Evolutionary conservation across 1,140 invertebrate genomes (phyloP).

Genomic region (Planococcus citri): DNA sequence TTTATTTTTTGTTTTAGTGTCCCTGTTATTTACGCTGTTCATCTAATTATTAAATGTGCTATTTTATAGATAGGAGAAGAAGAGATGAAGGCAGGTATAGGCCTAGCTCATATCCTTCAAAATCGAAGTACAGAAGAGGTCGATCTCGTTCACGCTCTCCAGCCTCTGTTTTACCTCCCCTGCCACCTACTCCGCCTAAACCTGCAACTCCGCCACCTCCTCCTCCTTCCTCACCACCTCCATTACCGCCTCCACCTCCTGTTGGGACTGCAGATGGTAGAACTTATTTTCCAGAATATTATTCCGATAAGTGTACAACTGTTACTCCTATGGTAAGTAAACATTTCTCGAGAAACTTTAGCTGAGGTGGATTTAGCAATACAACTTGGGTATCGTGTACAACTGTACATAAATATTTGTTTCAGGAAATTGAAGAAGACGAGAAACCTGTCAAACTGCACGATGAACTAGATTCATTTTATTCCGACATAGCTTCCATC

Average conservation of each 20-base stretch:
- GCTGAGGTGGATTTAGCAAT: no score
- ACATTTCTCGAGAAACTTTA: no score
- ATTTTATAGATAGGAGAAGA: not conserved
- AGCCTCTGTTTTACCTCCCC: constrained; percentile 26
- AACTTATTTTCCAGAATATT: not conserved
- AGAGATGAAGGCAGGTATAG: not conserved
- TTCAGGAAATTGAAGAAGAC: not conserved
- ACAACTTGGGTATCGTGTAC: no score
- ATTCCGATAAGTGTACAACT: not conserved
- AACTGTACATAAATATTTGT: no score
- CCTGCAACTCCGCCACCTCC: not conserved
- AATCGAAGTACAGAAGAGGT: not conserved
- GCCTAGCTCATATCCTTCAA: not conserved
- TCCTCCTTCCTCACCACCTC: not conserved
- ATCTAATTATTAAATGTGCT: not conserved
- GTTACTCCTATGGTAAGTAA: not conserved
- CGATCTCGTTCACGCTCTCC: not conserved
- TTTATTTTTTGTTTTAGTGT: not conserved
- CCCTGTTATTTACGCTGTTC: no score
- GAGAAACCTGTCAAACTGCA: not conserved
- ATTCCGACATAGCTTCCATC: constrained; percentile 45
- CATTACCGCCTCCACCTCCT: constrained; percentile 14
- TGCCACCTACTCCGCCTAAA: not conserved
- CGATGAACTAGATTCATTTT: constrained; percentile 41
- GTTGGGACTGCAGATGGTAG: not conserved